A percentile compares a stretch with the other conserved stretches of the same genome.
Conservation (phyloP, 2,113 vertebrate species). For the Dipodomys ordii region DNA sequence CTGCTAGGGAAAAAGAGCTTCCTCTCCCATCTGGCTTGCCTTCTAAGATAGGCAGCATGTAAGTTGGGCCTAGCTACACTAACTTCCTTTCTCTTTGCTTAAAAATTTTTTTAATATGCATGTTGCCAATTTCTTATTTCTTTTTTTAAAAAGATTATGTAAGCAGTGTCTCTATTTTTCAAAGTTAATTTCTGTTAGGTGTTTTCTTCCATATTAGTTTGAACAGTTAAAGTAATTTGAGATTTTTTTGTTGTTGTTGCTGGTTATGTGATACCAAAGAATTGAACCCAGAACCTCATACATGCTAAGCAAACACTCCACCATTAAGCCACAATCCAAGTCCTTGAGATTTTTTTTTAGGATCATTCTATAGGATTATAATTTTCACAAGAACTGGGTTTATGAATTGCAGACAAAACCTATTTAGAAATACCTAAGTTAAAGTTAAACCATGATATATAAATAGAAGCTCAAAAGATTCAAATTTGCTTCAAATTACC, state of each 20-base stretch:
- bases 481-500: constrained; percentile 15
- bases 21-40: constrained; percentile 88
- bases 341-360: background rate
- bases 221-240: constrained; percentile 41
- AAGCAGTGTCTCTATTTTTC: constrained; percentile 49
- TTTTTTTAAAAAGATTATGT: constrained; percentile 67
- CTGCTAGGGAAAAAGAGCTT: constrained; percentile 91
- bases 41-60: constrained; percentile 92
- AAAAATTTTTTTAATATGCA: constrained; percentile 76
- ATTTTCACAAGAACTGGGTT: background rate
- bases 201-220: background rate
- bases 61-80: constrained; percentile 89
- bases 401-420: background rate
- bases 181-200: constrained; percentile 73
- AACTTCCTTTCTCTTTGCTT: constrained; percentile 82
- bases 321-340: too few relatives aligned
- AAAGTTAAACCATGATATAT: constrained; percentile 11
- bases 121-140: constrained; percentile 80
- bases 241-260: background rate
- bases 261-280: too few relatives aligned
- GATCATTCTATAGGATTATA: background rate
- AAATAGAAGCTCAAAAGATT: constrained; percentile 4
- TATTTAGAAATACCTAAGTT: constrained; percentile 34
- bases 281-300: too few relatives aligned
- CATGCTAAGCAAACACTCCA: too few relatives aligned